Evolutionary conservation across 2,113 vertebrate species (phyloP).

Genomic region (Macrotus californicus): DNA sequence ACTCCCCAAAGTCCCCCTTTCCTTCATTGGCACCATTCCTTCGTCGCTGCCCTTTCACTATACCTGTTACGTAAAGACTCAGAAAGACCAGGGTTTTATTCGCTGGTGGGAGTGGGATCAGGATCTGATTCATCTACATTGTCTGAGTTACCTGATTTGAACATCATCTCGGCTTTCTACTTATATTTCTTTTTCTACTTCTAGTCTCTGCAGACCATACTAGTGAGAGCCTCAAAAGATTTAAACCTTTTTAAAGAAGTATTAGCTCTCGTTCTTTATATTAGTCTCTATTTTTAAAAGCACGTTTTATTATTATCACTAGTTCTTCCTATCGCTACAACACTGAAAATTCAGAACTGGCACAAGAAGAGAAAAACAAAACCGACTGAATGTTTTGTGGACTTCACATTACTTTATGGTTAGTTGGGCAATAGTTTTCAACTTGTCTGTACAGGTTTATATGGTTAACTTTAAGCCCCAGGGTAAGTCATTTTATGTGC

Average conservation of each 20-base stretch:
- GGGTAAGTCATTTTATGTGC: constrained; percentile 60
- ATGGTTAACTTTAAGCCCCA: constrained; percentile 51
- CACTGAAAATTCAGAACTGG: background rate
- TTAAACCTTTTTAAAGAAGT: constrained; percentile 46
- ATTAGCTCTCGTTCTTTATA: constrained; percentile 32
- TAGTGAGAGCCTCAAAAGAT: constrained; percentile 27
- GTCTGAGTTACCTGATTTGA: constrained; percentile 37
- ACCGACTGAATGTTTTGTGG: background rate
- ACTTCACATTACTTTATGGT: constrained; percentile 25
- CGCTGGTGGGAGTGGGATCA: background rate
- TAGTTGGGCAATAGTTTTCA: constrained; percentile 37
- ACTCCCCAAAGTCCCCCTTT: background rate
- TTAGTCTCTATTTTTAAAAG: constrained; percentile 36
- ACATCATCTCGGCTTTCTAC: background rate
- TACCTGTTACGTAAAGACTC: background rate
- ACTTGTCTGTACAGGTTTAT: constrained; percentile 53
- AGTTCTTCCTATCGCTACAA: constrained; percentile 32
- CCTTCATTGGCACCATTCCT: background rate
- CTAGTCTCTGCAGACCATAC: constrained; percentile 3
- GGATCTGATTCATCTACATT: background rate
- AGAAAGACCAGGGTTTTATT: background rate
- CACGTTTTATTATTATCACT: constrained; percentile 8
- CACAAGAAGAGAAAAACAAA: constrained; percentile 19
- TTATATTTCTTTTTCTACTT: constrained; percentile 31
- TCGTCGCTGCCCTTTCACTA: background rate